Percentiles rank a stretch among this genome's conserved stretches.
Conservation (phyloP, 1,140 invertebrate species). For the Drosophila virilis region DNA sequence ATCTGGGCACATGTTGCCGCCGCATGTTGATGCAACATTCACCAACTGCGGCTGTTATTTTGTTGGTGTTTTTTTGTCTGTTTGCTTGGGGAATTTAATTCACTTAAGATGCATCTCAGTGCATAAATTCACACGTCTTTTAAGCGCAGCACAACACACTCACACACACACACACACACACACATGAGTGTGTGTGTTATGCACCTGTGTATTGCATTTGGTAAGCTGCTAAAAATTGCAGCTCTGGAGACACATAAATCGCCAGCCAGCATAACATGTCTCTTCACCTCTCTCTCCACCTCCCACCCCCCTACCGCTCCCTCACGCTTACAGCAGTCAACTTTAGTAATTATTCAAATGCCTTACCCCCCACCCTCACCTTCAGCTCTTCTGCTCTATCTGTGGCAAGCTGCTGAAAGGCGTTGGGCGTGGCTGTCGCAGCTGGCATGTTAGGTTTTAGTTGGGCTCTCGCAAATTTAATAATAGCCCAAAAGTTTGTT, state of each 20-base stretch:
- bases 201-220: slow-evolving; percentile 12
- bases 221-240: slow-evolving; percentile 44
- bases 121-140: slow-evolving; percentile 58
- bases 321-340: slow-evolving; percentile 36
- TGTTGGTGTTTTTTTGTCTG: not conserved
- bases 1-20: slow-evolving; percentile 7
- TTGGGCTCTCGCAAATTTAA: slow-evolving; percentile 62
- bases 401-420: slow-evolving; percentile 60
- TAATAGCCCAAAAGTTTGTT: slow-evolving; percentile 66
- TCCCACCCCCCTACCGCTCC: no score
- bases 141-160: slow-evolving; percentile 1
- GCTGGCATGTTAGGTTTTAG: slow-evolving; percentile 51
- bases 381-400: not conserved
- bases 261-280: slow-evolving; percentile 26
- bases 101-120: slow-evolving; percentile 57
- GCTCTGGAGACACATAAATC: slow-evolving; percentile 67
- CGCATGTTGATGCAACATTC: slow-evolving; percentile 45
- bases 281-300: slow-evolving; percentile 2
- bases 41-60: slow-evolving; percentile 17
- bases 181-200: no score
- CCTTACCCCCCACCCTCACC: not conserved
- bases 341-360: slow-evolving; percentile 81
- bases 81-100: slow-evolving; percentile 62
- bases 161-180: not conserved
- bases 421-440: slow-evolving; percentile 38